Percentiles rank a stretch among this genome's conserved stretches.
phyloP scores from a whole-genome alignment of 2,888 invertebrate genomes.

The Calameuta filiformis region DNA sequence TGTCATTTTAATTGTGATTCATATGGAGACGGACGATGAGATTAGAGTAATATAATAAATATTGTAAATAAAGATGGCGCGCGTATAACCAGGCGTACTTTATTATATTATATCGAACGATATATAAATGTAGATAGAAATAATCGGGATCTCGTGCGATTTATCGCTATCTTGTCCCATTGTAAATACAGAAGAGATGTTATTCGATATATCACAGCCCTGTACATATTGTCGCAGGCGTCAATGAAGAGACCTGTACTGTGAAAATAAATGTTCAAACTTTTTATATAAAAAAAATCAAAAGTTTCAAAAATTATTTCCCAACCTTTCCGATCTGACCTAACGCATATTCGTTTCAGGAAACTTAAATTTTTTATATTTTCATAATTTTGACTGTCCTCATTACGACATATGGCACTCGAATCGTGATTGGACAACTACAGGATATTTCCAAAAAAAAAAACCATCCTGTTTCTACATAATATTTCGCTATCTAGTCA shows the following conservation, averaged over 20 bases:
- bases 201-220: background rate
- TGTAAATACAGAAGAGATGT: background rate
- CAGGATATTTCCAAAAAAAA: background rate
- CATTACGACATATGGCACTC: background rate
- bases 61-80: background rate
- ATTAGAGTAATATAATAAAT: background rate
- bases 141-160: background rate
- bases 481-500: background rate
- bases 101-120: background rate
- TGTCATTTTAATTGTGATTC: background rate
- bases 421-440: background rate
- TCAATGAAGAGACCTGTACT: conserved; percentile 12
- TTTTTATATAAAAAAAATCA: conserved; percentile 19
- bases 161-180: background rate
- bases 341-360: background rate
- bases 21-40: background rate
- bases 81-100: background rate
- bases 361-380: background rate
- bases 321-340: background rate
- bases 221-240: background rate
- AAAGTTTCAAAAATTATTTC: background rate
- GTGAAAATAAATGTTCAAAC: conserved; percentile 51
- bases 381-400: background rate
- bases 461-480: background rate
- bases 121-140: background rate